Evolutionary conservation across 2,888 invertebrate genomes (phyloP), one percentile per base, ranked within the genome.

Genomic region (Ashinkailepas kermadecensis): DNA sequence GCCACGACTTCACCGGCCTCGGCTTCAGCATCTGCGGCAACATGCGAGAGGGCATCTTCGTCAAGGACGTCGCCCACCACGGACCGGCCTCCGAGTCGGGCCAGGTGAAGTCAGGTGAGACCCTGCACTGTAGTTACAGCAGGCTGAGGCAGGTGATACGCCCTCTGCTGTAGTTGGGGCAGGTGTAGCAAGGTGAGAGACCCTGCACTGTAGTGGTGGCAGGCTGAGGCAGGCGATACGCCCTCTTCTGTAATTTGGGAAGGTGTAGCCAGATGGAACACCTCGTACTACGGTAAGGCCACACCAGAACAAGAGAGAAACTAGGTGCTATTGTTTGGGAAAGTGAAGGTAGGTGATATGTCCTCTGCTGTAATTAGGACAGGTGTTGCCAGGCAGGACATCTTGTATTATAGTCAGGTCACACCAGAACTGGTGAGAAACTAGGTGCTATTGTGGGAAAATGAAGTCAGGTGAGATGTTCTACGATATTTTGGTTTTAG

Each of bases 11-110:
- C 88, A 94, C 95, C 0, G 95, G 96, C 0, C 89, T 96, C 0
- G 95, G 95, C 2, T 93, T 96, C 88, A 92, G 93, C 86, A 93
- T 95, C 84, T 92, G 92, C 82, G 96, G 96, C n/a, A 95, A 95
- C 85, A 94, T 95, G 90, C 90, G 94, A 82, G 95, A 96, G 84
- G 96, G 96, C 0, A 95, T 96, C 83, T 94, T 92, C 87, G 92
- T 96, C 78, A 95, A 94, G 87, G 94, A 95, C 84, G 92, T 96
- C n/a, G 90, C 95, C 81, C 92, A 94, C 86, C 91, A 94, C 84
- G 96, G 96, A 0, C 96, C 96, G 0, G 96, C 96, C 0, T 93
- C 92, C 0, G 95, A 95, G 85, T 94, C 94, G 87, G 84, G 78
- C 11, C n/a, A 23, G 10, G 74, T 74, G 8, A 23, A 74, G 2